Evolutionary conservation across 2,113 vertebrate genomes (phyloP).

Genomic region (Podarcis raffonei): DNA sequence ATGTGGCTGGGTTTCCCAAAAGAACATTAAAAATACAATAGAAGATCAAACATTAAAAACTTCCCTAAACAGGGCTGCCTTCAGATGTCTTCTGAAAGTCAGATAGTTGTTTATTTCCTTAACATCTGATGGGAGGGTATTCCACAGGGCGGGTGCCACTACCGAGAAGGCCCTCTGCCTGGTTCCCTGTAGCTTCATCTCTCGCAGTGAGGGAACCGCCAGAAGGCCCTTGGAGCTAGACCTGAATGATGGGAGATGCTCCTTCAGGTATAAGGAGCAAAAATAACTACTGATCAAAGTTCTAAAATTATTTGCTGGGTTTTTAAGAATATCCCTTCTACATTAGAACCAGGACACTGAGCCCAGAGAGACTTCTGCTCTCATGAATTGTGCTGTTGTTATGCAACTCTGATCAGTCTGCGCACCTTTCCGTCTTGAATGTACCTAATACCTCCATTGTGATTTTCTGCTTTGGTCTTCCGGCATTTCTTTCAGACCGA

Average conservation of each 20-base stretch:
- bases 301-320: neutral
- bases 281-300: neutral
- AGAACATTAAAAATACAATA: too few relatives aligned
- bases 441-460: neutral
- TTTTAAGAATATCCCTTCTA: neutral
- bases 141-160: too few relatives aligned
- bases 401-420: neutral
- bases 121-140: too few relatives aligned
- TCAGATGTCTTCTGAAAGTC: too few relatives aligned
- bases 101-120: too few relatives aligned
- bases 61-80: too few relatives aligned
- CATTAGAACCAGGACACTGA: neutral
- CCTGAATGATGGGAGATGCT: too few relatives aligned
- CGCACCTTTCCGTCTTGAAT: neutral
- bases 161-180: too few relatives aligned
- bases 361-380: neutral
- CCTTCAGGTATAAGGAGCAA: neutral
- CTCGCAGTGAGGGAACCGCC: too few relatives aligned
- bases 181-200: too few relatives aligned
- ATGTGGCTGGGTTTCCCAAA: too few relatives aligned
- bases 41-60: neutral
- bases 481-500: constrained; percentile 52
- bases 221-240: too few relatives aligned
- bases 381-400: neutral
- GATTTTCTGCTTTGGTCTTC: constrained; percentile 32